A percentile compares a stretch with the other conserved stretches of the same genome.
Evolutionary conservation across 2,113 vertebrate genomes (phyloP).

Genomic region (Xiphophorus hellerii): DNA sequence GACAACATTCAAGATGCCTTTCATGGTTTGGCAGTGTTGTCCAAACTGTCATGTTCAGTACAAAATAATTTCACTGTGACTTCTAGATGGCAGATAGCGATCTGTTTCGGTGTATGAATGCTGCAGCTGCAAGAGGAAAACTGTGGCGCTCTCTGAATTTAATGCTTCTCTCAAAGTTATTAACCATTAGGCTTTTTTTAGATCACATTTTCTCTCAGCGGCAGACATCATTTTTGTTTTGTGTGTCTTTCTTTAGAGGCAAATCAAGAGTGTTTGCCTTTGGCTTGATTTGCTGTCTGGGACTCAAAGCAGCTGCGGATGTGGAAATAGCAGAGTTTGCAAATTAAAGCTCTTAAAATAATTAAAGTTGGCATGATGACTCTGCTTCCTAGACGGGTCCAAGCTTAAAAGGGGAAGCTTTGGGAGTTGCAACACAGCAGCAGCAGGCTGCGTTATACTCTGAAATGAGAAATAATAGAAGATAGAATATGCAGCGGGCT

Average conservation of each 20-base stretch:
- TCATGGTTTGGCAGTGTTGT: constrained; percentile 50
- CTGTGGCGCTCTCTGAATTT: background rate
- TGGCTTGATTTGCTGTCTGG: constrained; percentile 73
- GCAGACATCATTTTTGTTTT: constrained; percentile 46
- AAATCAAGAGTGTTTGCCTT: constrained; percentile 69
- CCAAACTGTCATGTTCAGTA: constrained; percentile 46
- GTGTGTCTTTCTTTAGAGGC: constrained; percentile 57
- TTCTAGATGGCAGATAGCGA: constrained; percentile 11
- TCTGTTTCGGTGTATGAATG: constrained; percentile 12
- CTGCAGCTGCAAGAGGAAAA: constrained; percentile 16
- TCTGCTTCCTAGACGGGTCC: constrained; percentile 56
- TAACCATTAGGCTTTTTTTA: constrained; percentile 45
- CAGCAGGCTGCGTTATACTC: constrained; percentile 28
- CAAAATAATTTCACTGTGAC: constrained; percentile 35
- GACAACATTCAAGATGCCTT: constrained; percentile 48
- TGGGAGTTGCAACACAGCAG: constrained; percentile 46
- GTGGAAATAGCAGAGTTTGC: constrained; percentile 72
- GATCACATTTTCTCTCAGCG: constrained; percentile 37
- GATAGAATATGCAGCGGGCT: constrained; percentile 22
- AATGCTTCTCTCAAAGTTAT: constrained; percentile 40
- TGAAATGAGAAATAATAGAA: constrained; percentile 36
- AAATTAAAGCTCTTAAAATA: constrained; percentile 80
- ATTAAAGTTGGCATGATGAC: constrained; percentile 78
- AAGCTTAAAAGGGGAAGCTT: constrained; percentile 52
- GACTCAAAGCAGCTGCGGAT: constrained; percentile 58